A percentile compares a stretch with the other conserved stretches of the same genome.
Evolutionary conservation across 2,888 invertebrate genomes (phyloP).

Genomic region (Morinoia aosen): DNA sequence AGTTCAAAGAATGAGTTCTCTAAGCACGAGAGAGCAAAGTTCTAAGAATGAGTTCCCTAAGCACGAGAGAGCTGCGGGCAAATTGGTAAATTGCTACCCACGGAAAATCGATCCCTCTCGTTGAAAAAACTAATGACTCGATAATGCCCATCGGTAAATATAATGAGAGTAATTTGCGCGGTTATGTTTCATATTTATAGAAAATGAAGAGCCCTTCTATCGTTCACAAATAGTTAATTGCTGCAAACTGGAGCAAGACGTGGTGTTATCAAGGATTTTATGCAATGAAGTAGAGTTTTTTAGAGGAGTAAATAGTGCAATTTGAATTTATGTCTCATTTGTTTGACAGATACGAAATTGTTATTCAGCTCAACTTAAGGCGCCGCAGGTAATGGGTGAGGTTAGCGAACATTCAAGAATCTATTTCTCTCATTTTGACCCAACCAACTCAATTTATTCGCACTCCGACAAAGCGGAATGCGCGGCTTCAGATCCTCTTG

Average conservation of each 20-base stretch:
- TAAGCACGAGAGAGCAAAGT: not conserved
- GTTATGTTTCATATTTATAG: constrained; percentile 4
- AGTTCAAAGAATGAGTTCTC: not conserved
- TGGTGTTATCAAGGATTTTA: not conserved
- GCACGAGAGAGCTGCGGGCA: not conserved
- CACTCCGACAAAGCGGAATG: not conserved
- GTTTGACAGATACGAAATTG: not conserved
- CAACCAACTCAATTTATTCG: not conserved
- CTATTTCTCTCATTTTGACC: not conserved
- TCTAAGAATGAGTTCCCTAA: not conserved
- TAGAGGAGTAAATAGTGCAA: not conserved
- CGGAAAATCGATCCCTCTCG: not conserved
- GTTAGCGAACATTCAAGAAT: not conserved
- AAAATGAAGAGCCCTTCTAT: not conserved
- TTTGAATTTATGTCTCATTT: not conserved
- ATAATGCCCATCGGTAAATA: not conserved
- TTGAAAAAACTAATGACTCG: not conserved
- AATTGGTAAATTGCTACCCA: constrained; percentile 3
- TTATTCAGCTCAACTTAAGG: not conserved
- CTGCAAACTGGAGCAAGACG: not conserved
- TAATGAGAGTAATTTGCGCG: not conserved
- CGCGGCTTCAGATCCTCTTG: not conserved
- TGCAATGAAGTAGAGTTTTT: not conserved
- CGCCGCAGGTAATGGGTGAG: not conserved
- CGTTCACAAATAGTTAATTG: not conserved